A percentile compares a stretch with the other conserved stretches of the same genome.
These are phyloP conservation scores for Channa maculata DNA, from an alignment of 2,113 vertebrate species.

Conservation along the genomic window DNA sequence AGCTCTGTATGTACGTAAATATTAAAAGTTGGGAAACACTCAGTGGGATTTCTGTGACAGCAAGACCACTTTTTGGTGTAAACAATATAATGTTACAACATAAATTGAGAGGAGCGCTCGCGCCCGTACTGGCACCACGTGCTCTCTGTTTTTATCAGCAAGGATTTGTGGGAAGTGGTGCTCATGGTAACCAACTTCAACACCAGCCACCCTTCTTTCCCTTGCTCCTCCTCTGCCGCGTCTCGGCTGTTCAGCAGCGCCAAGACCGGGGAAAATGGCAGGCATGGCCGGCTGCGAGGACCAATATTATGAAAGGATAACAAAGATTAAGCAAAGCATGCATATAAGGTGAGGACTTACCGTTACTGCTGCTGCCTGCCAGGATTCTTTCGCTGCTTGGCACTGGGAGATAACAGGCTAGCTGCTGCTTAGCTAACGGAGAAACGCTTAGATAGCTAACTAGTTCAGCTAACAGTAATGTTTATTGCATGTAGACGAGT, in stretches of 20 bases:
- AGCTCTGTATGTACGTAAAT: too few relatives aligned
- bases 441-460: constrained; percentile 5
- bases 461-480: neutral
- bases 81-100: neutral
- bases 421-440: neutral
- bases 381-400: neutral
- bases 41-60: neutral
- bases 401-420: constrained; percentile 2
- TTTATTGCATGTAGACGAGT: too few relatives aligned
- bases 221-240: neutral
- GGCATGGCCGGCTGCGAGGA: constrained; percentile 56
- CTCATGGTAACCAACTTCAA: constrained; percentile 81
- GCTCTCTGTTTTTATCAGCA: constrained; percentile 68
- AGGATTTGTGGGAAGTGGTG: constrained; percentile 78
- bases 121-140: constrained; percentile 52
- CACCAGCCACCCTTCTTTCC: constrained; percentile 24
- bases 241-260: neutral
- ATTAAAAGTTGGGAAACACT: too few relatives aligned
- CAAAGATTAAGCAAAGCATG: constrained; percentile 71
- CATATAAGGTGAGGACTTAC: constrained; percentile 64
- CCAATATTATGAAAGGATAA: constrained; percentile 74
- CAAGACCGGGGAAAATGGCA: constrained; percentile 40
- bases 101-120: neutral
- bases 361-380: neutral
- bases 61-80: neutral